phyloP scores from a whole-genome alignment of 2,113 vertebrate species.

The Manacus vitellinus region DNA sequence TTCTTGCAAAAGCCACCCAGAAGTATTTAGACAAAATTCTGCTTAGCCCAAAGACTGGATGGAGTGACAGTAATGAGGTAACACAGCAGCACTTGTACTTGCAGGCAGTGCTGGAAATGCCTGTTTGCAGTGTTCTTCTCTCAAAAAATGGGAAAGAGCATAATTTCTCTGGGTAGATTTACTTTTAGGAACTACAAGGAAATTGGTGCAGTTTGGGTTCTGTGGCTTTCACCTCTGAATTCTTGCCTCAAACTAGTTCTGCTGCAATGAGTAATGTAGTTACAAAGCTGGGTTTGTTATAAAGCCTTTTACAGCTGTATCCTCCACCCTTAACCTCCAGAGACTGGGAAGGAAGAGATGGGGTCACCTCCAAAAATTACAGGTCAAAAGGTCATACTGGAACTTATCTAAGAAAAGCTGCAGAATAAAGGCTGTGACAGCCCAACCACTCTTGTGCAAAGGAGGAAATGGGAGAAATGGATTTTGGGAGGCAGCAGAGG shows the following conservation, averaged over 20 bases:
- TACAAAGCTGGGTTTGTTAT: background rate
- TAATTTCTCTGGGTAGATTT: background rate
- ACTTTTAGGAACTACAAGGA: background rate
- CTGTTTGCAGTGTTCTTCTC: background rate
- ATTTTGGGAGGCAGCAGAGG: background rate
- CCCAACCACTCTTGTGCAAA: background rate
- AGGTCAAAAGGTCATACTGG: background rate
- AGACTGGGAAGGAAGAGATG: background rate
- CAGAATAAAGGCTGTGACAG: background rate
- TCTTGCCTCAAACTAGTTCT: background rate
- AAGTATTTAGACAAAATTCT: background rate
- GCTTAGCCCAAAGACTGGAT: background rate
- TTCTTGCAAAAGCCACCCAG: background rate
- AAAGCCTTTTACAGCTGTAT: background rate
- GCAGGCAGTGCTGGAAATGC: background rate
- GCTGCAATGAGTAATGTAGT: background rate
- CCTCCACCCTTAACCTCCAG: background rate
- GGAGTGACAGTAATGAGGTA: background rate
- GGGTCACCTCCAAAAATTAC: background rate
- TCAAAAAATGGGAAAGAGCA: background rate
- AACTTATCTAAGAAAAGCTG: background rate
- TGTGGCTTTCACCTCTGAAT: background rate
- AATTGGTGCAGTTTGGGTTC: background rate
- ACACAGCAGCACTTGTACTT: background rate
- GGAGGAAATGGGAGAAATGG: background rate